Evolutionary conservation across 1,140 invertebrate genomes (phyloP).

Genomic region (Nomia melanderi): DNA sequence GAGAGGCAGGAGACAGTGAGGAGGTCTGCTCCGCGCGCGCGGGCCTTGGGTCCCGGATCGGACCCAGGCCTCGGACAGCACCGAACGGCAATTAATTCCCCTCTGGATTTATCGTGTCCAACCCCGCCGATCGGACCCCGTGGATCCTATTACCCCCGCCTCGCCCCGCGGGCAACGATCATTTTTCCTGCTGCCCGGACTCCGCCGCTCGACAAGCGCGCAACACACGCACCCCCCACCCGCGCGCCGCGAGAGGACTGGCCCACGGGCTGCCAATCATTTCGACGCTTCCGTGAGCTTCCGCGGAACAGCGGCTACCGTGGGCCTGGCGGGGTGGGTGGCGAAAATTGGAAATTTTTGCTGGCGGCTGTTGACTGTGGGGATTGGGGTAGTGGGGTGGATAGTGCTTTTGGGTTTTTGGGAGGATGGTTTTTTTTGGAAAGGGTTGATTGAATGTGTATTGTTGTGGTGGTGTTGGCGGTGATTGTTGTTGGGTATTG

Average conservation of each 20-base stretch:
- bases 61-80: constrained; percentile 66
- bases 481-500: too few species aligned
- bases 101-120: constrained; percentile 78
- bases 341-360: too few species aligned
- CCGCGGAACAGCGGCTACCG: neutral
- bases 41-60: constrained; percentile 61
- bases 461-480: too few species aligned
- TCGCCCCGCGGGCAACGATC: constrained; percentile 21
- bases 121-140: constrained; percentile 61
- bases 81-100: constrained; percentile 78
- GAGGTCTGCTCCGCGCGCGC: constrained; percentile 39
- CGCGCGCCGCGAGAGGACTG: too few species aligned
- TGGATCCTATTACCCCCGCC: constrained; percentile 67
- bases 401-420: too few species aligned
- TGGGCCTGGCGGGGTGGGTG: too few species aligned
- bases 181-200: constrained; percentile 49
- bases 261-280: constrained; percentile 61
- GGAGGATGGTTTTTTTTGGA: too few species aligned
- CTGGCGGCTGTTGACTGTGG: too few species aligned
- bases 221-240: too few species aligned
- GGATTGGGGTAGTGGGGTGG: too few species aligned
- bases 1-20: constrained; percentile 40
- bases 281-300: constrained; percentile 58
- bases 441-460: too few species aligned
- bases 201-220: neutral